Conservation (phyloP, 2,113 vertebrate species). For the Urocynchramus pylzowi region DNA sequence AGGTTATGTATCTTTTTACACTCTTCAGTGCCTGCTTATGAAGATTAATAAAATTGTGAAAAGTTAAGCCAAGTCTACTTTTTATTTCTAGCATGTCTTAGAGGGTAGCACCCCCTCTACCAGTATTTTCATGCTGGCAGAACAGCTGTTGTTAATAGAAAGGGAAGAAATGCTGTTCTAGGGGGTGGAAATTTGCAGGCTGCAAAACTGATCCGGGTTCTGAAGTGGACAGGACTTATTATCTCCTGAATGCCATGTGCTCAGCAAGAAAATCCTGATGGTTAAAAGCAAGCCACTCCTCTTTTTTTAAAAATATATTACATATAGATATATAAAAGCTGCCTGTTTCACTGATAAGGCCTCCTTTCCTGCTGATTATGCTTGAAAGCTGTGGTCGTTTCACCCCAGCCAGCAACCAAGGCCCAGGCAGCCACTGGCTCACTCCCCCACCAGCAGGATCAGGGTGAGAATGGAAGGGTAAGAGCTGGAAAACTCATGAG, state of each 20-base stretch:
- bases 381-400: background rate
- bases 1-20: background rate
- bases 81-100: background rate
- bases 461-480: background rate
- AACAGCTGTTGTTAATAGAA: background rate
- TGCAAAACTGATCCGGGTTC: background rate
- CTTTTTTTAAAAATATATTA: too few species aligned
- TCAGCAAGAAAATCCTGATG: background rate
- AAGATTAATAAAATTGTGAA: background rate
- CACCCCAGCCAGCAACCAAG: background rate
- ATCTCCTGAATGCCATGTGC: background rate
- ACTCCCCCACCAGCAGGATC: background rate
- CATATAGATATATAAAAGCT: background rate
- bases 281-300: background rate
- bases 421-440: accelerated
- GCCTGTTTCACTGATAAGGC: background rate
- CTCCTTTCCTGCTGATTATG: background rate
- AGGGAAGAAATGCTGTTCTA: background rate
- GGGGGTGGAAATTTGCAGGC: background rate
- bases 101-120: background rate
- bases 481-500: background rate
- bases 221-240: background rate
- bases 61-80: background rate
- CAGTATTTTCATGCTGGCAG: background rate
- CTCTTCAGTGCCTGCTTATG: background rate